Evolutionary conservation across 2,797 vertebrate species (phyloP).

Genomic region (Geotrypetes seraphini): DNA sequence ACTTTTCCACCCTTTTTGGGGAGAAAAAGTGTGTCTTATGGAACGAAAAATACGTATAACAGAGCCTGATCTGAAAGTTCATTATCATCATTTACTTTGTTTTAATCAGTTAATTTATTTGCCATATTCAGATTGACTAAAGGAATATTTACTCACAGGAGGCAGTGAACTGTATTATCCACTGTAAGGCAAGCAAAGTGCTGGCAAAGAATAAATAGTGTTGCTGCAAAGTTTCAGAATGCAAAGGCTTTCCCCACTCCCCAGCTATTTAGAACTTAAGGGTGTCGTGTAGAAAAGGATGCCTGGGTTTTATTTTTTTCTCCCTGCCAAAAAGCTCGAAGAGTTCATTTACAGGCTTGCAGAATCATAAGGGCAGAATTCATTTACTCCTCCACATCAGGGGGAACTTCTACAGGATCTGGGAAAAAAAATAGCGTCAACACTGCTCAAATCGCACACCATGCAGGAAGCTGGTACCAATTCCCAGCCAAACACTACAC

Average conservation of each 20-base stretch:
- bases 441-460: constrained; percentile 60
- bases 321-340: constrained; percentile 39
- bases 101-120: constrained; percentile 18
- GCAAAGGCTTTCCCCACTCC: constrained; percentile 47
- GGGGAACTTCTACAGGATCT: constrained; percentile 59
- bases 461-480: constrained; percentile 60
- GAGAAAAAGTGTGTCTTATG: no score
- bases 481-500: constrained; percentile 52
- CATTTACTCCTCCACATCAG: constrained; percentile 50
- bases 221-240: constrained; percentile 52
- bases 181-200: no score
- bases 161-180: constrained; percentile 47
- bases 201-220: no score
- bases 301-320: constrained; percentile 37
- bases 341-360: constrained; percentile 38
- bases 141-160: constrained; percentile 39
- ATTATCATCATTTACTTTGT: no score
- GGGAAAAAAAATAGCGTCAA: constrained; percentile 72
- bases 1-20: no score
- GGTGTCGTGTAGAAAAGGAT: no score
- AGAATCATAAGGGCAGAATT: constrained; percentile 45
- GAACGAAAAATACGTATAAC: no score
- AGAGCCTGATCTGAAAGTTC: no score
- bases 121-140: constrained; percentile 11
- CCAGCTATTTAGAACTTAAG: no score